Percentiles rank a stretch among this genome's conserved stretches.
Evolutionary conservation across 2,888 invertebrate species (phyloP).

Genomic region (Mesorhabditis spiculigera): DNA sequence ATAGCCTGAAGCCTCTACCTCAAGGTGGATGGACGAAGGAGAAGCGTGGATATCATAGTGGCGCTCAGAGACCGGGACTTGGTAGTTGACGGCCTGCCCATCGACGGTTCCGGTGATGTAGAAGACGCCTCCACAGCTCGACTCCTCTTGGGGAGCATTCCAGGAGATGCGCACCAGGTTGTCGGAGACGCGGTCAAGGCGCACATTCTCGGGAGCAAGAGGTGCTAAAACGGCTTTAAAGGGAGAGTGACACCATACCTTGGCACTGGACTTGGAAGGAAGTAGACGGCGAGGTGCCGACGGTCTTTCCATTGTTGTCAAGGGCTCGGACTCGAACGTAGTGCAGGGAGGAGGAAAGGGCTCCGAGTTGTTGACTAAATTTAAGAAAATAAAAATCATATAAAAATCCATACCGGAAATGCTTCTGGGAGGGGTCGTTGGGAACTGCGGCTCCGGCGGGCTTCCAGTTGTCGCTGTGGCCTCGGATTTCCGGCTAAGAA

Average conservation of each 20-base stretch:
- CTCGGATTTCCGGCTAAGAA: conserved; percentile 27
- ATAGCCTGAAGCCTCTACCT: neutral
- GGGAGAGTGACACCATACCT: conserved; percentile 21
- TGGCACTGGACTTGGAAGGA: conserved; percentile 44
- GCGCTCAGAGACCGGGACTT: conserved; percentile 36
- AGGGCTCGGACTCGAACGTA: conserved; percentile 44
- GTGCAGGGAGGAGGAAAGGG: conserved; percentile 32
- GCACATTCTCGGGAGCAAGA: conserved; percentile 37
- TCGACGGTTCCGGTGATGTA: conserved; percentile 49
- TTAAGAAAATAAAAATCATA: neutral
- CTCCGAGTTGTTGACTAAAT: conserved; percentile 13
- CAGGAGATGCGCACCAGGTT: conserved; percentile 28
- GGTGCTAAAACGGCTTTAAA: conserved; percentile 27
- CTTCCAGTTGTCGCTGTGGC: conserved; percentile 36
- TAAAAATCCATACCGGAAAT: conserved; percentile 14
- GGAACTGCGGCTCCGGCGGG: conserved; percentile 24
- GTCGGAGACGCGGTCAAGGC: conserved; percentile 37
- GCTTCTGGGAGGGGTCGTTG: conserved; percentile 24
- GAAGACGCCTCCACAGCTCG: conserved; percentile 49
- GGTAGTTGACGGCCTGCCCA: conserved; percentile 26
- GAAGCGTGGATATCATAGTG: conserved; percentile 30
- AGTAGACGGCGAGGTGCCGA: conserved; percentile 42
- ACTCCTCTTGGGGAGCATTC: conserved; percentile 38
- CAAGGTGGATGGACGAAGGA: conserved; percentile 10
- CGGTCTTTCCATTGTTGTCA: conserved; percentile 25